Evolutionary conservation across 92 coral and sea anemone species (phyloP).

Genomic region (Desmophyllum pertusum): DNA sequence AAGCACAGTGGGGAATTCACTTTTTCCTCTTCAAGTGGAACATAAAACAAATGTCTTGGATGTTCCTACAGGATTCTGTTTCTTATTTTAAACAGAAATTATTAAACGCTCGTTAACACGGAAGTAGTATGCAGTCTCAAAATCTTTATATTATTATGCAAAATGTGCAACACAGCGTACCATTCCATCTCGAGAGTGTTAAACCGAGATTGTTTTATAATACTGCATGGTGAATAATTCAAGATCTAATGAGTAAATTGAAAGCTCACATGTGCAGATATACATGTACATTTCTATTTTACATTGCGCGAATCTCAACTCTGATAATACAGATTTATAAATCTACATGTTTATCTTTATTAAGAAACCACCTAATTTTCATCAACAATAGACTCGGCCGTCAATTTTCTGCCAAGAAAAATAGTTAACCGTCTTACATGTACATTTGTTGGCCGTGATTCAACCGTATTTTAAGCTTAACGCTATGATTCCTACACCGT

Average conservation of each 20-base stretch:
- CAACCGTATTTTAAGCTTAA: not conserved
- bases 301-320: not conserved
- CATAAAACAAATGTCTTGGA: not conserved
- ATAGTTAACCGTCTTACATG: too few relatives aligned
- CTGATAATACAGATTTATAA: not conserved
- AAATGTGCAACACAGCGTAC: not conserved
- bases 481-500: not conserved
- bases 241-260: not conserved
- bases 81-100: not conserved
- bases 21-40: not conserved
- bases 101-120: too few relatives aligned
- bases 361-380: not conserved
- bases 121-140: not conserved
- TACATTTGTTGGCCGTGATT: not conserved
- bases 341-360: not conserved
- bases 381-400: not conserved
- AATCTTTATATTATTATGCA: not conserved
- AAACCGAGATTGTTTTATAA: not conserved
- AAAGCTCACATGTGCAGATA: not conserved
- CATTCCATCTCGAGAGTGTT: not conserved
- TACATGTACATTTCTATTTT: too few relatives aligned
- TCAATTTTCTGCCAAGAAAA: too few relatives aligned
- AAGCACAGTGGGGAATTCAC: not conserved
- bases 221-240: not conserved
- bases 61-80: not conserved